Conservation (phyloP, 2,797 vertebrate species). For the Bryconaethiops microstoma region DNA sequence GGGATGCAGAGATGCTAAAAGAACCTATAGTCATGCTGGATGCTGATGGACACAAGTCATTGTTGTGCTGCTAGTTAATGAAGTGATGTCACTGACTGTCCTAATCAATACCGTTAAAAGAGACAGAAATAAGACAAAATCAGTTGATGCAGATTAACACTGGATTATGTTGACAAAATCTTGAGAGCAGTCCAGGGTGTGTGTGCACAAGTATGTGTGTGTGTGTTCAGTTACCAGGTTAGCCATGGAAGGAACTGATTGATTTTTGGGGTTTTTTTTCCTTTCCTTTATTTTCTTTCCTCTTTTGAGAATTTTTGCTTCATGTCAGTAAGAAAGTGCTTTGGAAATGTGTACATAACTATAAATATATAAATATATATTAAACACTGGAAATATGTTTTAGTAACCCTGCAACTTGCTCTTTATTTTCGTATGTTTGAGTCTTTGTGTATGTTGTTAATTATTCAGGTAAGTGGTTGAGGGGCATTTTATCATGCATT, state of each 20-base stretch:
- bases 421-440: slow-evolving; percentile 9
- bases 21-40: neutral
- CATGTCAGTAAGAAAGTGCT: slow-evolving; percentile 57
- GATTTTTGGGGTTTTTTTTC: slow-evolving; percentile 50
- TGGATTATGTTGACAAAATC: slow-evolving; percentile 30
- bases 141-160: slow-evolving; percentile 16
- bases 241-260: slow-evolving; percentile 55
- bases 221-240: slow-evolving; percentile 51
- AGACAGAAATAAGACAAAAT: neutral
- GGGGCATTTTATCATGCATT: too few relatives aligned
- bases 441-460: neutral
- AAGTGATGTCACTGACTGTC: neutral
- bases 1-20: neutral
- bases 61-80: neutral
- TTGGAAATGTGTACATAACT: slow-evolving; percentile 61
- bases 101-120: neutral
- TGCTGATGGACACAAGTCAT: neutral
- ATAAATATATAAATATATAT: slow-evolving; percentile 64
- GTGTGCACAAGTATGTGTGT: slow-evolving; percentile 11
- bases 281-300: slow-evolving; percentile 15
- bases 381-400: slow-evolving; percentile 67
- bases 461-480: neutral
- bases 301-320: slow-evolving; percentile 58
- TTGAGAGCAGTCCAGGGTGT: slow-evolving; percentile 27
- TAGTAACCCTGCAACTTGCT: slow-evolving; percentile 40